Evolutionary conservation across 1,140 invertebrate species (phyloP).

Genomic region (Cydia pomonella): DNA sequence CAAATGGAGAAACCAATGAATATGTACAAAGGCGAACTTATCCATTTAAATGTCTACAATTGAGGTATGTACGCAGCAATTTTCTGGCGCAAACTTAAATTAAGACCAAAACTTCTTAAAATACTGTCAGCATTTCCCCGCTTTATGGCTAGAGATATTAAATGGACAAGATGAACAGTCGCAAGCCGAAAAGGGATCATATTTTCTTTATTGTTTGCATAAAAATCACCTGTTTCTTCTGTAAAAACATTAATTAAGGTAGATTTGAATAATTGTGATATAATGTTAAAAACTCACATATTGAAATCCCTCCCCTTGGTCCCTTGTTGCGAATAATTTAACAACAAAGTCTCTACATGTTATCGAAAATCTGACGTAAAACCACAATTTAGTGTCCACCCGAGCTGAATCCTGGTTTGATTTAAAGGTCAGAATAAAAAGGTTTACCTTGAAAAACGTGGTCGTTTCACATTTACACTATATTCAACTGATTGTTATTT

Average conservation of each 20-base stretch:
- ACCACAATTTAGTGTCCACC: background rate
- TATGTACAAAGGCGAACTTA: too few relatives aligned
- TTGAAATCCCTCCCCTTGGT: background rate
- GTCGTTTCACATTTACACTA: conserved; percentile 14
- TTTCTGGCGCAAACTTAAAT: background rate
- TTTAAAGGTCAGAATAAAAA: conserved; percentile 8
- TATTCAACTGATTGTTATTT: conserved; percentile 1
- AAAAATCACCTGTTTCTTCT: background rate
- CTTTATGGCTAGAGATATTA: background rate
- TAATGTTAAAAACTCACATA: background rate
- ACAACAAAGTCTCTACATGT: background rate
- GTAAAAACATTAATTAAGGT: background rate
- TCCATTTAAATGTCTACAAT: too few relatives aligned
- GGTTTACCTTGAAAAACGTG: conserved; percentile 8
- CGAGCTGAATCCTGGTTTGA: background rate
- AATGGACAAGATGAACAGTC: background rate
- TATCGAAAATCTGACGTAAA: background rate
- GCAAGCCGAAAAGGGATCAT: background rate
- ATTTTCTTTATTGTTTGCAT: background rate
- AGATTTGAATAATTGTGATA: background rate
- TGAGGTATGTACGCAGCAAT: too few relatives aligned
- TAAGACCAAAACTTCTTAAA: background rate
- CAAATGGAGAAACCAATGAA: too few relatives aligned
- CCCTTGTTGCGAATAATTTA: background rate
- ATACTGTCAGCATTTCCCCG: too few relatives aligned